Evolutionary conservation across 2,797 vertebrate genomes (phyloP).

Genomic region (Danio albolineatus): DNA sequence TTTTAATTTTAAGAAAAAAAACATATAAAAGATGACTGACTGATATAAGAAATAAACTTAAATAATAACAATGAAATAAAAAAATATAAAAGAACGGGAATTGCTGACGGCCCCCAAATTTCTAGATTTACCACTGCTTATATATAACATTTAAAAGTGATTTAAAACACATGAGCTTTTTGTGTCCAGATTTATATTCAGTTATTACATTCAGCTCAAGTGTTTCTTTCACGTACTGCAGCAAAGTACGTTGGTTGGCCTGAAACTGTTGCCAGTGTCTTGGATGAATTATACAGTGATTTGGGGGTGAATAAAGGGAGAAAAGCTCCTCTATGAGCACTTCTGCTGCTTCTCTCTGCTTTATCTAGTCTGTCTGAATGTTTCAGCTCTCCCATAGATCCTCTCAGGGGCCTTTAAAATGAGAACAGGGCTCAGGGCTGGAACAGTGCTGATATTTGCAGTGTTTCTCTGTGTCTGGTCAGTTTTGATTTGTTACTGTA

Average conservation of each 20-base stretch:
- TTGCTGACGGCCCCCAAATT: too few relatives aligned
- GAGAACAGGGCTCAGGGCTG: constrained; percentile 10
- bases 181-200: neutral
- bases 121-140: too few relatives aligned
- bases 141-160: too few relatives aligned
- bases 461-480: neutral
- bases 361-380: constrained; percentile 8
- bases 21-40: too few relatives aligned
- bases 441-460: neutral
- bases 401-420: constrained; percentile 8
- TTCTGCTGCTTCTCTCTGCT: neutral
- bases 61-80: too few relatives aligned
- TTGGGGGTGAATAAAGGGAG: neutral
- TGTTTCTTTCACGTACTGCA: neutral
- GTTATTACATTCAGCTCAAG: neutral
- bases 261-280: neutral
- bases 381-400: neutral
- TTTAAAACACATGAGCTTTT: neutral
- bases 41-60: too few relatives aligned
- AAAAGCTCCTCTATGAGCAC: neutral
- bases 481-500: neutral
- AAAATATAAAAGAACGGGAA: too few relatives aligned
- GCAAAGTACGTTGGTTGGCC: constrained; percentile 7
- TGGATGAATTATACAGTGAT: neutral
- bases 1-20: too few relatives aligned